phyloP scores from a whole-genome alignment of 2,888 invertebrate genomes.

The Ephialtes manifestator region DNA sequence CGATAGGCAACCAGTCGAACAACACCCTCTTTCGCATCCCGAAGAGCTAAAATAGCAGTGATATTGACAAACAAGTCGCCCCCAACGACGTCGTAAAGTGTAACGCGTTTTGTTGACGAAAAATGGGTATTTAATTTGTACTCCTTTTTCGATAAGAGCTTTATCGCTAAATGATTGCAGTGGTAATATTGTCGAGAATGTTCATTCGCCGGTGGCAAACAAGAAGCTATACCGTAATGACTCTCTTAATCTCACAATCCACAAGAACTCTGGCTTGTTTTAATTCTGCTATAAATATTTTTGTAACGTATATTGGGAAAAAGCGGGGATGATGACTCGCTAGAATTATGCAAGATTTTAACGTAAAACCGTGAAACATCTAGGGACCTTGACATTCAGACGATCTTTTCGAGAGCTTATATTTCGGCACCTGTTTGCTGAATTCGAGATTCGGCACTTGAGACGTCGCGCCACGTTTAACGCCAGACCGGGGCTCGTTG shows the following conservation, averaged over 20 bases:
- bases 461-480: background rate
- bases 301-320: constrained; percentile 43
- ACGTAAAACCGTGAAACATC: constrained; percentile 25
- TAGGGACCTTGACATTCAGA: constrained; percentile 37
- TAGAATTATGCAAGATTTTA: constrained; percentile 30
- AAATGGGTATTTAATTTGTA: background rate
- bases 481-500: background rate
- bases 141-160: background rate
- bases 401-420: constrained; percentile 6
- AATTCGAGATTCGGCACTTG: background rate
- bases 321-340: background rate
- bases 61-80: background rate
- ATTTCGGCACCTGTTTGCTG: constrained; percentile 2
- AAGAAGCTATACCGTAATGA: background rate
- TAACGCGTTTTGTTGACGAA: background rate
- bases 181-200: background rate
- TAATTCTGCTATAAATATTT: constrained; percentile 27
- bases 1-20: background rate
- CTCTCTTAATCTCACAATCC: constrained; percentile 42
- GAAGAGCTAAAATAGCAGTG: background rate
- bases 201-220: background rate
- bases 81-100: background rate
- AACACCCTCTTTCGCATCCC: constrained; percentile 4
- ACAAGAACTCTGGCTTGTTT: background rate
- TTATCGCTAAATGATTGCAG: constrained; percentile 2